Percentiles rank a stretch among this genome's conserved stretches.
Conservation (phyloP, 2,113 vertebrate genomes). For the Lucifuga dentata region DNA sequence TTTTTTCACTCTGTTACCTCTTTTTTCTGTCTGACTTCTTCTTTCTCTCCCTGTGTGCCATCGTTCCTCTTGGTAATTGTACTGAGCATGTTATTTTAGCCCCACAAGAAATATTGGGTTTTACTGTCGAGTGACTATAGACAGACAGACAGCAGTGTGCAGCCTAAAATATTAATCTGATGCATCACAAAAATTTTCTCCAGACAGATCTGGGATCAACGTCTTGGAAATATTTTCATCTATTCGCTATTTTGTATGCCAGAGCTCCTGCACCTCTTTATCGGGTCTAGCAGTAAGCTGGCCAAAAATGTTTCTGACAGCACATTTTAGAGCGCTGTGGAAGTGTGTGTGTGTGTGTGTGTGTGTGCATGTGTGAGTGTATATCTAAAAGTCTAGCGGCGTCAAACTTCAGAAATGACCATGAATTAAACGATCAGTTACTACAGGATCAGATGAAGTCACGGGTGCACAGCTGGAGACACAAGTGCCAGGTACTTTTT, state of each 20-base stretch:
- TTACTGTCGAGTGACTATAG: slow-evolving; percentile 45
- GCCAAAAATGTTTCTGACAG: slow-evolving; percentile 34
- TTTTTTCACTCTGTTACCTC: slow-evolving; percentile 12
- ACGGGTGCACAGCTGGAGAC: slow-evolving; percentile 36
- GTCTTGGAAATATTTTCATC: slow-evolving; percentile 45
- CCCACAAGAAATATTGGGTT: slow-evolving; percentile 44
- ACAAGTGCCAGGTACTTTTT: slow-evolving; percentile 31
- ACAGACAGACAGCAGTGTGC: slow-evolving; percentile 40
- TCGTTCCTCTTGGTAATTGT: slow-evolving; percentile 62
- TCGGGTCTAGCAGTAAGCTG: slow-evolving; percentile 16
- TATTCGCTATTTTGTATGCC: slow-evolving; percentile 34
- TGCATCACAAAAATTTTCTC: slow-evolving; percentile 36
- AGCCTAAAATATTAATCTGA: slow-evolving; percentile 48
- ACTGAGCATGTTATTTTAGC: slow-evolving; percentile 53
- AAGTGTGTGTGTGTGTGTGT: slow-evolving; percentile 7
- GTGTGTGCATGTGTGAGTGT: background rate
- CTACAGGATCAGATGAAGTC: slow-evolving; percentile 40
- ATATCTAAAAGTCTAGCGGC: slow-evolving; percentile 29
- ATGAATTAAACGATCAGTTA: too few relatives aligned
- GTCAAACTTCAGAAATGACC: slow-evolving; percentile 33
- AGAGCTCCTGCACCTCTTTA: slow-evolving; percentile 38
- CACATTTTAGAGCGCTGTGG: slow-evolving; percentile 35
- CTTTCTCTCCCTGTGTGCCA: slow-evolving; percentile 45
- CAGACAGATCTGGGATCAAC: slow-evolving; percentile 42
- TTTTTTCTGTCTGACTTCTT: slow-evolving; percentile 60